These are phyloP conservation scores for Drosophila guanche DNA, from an alignment of 1,140 invertebrate genomes.

Conservation along the genomic window DNA sequence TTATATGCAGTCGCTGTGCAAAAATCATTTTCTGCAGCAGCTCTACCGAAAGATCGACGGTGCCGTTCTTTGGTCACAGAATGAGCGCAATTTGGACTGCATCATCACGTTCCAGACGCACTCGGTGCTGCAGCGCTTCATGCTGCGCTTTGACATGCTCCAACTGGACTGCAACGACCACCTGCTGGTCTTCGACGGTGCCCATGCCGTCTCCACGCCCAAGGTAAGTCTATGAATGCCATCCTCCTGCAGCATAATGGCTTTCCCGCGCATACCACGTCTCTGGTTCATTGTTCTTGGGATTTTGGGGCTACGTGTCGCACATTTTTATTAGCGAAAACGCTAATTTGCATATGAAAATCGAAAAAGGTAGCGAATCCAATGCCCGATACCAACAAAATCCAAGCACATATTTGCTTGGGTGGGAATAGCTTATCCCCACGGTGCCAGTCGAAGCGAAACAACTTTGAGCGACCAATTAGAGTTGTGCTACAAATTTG, in stretches of 20 bases:
- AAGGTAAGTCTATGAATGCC: slow-evolving; percentile 87
- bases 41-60: slow-evolving; percentile 95
- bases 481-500: slow-evolving; percentile 24
- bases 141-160: slow-evolving; percentile 93
- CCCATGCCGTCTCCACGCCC: slow-evolving; percentile 92
- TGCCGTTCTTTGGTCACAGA: slow-evolving; percentile 93
- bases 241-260: too few species aligned
- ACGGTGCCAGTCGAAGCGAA: slow-evolving; percentile 11
- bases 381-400: neutral
- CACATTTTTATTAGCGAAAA: slow-evolving; percentile 42
- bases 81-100: slow-evolving; percentile 95
- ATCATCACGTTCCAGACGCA: slow-evolving; percentile 96
- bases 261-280: neutral
- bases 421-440: slow-evolving; percentile 47
- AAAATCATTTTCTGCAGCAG: slow-evolving; percentile 93
- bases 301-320: slow-evolving; percentile 18
- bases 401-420: neutral
- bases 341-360: slow-evolving; percentile 59
- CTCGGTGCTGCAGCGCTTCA: slow-evolving; percentile 95
- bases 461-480: slow-evolving; percentile 41
- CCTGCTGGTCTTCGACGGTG: slow-evolving; percentile 95
- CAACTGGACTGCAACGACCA: slow-evolving; percentile 96
- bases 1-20: slow-evolving; percentile 93
- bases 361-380: slow-evolving; percentile 26
- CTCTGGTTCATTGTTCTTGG: neutral